Conservation (phyloP, 2,888 invertebrate genomes). For the Osmoderma eremita region DNA sequence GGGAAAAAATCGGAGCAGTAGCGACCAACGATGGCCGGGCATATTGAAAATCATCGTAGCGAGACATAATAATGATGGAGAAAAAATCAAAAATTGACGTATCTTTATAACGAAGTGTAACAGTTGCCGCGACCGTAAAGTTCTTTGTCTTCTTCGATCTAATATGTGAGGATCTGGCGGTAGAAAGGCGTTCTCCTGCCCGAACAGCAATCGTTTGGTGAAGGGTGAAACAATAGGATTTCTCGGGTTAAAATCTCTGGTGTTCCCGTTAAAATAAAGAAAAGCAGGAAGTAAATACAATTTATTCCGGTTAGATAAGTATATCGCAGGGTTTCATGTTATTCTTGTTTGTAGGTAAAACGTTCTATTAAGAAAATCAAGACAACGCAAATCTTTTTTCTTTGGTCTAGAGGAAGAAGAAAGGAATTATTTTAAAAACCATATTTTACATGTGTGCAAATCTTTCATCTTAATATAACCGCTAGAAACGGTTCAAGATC, state of each 20-base stretch:
- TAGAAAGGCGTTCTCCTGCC: neutral
- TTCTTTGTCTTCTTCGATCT: conserved; percentile 44
- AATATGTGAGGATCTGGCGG: conserved; percentile 1
- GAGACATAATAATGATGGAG: conserved; percentile 47
- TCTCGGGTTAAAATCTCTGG: conserved; percentile 33
- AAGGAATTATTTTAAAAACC: too few relatives aligned
- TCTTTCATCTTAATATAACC: too few relatives aligned
- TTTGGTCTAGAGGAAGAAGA: too few relatives aligned
- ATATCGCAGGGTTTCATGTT: neutral
- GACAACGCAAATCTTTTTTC: too few relatives aligned
- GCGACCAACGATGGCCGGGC: conserved; percentile 40
- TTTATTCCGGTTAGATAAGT: conserved; percentile 23
- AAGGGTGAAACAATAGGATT: conserved; percentile 28
- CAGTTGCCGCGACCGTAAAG: conserved; percentile 50
- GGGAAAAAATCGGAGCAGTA: conserved; percentile 15
- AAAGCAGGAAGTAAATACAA: conserved; percentile 12
- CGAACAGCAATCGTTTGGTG: conserved; percentile 17
- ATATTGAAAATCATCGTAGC: conserved; percentile 51
- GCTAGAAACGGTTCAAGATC: too few relatives aligned
- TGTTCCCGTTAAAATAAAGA: conserved; percentile 6
- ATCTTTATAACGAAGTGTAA: conserved; percentile 54
- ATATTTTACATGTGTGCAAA: too few relatives aligned
- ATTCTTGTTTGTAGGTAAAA: neutral
- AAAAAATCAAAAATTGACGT: conserved; percentile 53
- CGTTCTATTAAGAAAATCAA: too few relatives aligned